These are phyloP conservation scores for Tauraco hartlaubi DNA, from an alignment of 2,797 vertebrate species.

Conservation along the genomic window DNA sequence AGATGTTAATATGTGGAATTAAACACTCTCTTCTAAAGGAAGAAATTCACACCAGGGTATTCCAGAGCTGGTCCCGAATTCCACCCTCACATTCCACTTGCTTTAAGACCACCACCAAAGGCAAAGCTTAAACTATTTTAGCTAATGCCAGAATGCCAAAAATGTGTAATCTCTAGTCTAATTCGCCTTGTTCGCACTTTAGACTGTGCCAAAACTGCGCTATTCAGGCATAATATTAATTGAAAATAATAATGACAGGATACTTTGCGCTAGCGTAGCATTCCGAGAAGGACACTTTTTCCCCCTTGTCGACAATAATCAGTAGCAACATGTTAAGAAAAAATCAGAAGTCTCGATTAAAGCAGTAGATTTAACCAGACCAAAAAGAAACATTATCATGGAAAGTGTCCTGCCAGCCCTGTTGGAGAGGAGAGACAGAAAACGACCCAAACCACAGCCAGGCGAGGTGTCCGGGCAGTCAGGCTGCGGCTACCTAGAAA, in stretches of 20 bases:
- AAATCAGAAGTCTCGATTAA: not conserved
- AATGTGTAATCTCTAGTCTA: not conserved
- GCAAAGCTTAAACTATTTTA: constrained; percentile 46
- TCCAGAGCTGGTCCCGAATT: not conserved
- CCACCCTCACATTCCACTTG: constrained; percentile 60
- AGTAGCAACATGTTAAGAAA: not conserved
- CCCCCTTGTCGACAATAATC: not conserved
- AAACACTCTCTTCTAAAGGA: constrained; percentile 59
- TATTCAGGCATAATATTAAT: not conserved
- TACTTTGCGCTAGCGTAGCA: not conserved
- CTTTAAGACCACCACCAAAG: constrained; percentile 61
- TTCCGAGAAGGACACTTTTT: not conserved
- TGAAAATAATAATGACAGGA: not conserved
- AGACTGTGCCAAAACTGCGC: not conserved
- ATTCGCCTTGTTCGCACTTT: not conserved
- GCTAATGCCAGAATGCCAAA: constrained; percentile 51
- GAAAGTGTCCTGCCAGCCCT: not conserved
- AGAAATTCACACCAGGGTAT: constrained; percentile 67
- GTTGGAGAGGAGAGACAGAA: not conserved
- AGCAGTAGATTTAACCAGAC: not conserved
- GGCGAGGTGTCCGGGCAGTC: rapidly evolving
- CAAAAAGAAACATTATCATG: not conserved
- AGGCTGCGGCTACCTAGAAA: not conserved
- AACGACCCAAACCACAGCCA: not conserved
- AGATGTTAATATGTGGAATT: constrained; percentile 76